Percentiles rank a stretch among this genome's conserved stretches.
These are phyloP conservation scores for Campylorhamphus procurvoides DNA, from an alignment of 2,113 vertebrate genomes.

Conservation along the genomic window DNA sequence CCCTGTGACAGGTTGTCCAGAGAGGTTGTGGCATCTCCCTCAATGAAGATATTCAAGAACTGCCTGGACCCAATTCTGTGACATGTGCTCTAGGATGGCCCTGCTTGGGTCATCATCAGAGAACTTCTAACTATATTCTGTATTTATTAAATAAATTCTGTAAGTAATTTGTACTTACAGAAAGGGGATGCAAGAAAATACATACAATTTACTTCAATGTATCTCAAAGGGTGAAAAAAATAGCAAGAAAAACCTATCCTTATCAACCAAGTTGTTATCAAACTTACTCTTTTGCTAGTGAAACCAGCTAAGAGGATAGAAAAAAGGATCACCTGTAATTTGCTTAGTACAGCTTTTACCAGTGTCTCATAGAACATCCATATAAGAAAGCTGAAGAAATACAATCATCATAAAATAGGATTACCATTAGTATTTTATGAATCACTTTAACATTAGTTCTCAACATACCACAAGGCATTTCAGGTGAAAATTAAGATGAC, in stretches of 20 bases:
- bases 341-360: background rate
- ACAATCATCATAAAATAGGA: background rate
- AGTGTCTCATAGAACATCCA: background rate
- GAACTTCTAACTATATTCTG: background rate
- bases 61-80: background rate
- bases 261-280: background rate
- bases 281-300: background rate
- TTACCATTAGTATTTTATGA: background rate
- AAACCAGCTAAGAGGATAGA: background rate
- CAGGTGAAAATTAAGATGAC: background rate
- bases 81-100: background rate
- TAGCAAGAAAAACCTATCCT: accelerated
- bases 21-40: too few species aligned
- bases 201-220: background rate
- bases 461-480: background rate
- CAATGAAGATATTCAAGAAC: background rate
- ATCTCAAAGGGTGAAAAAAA: background rate
- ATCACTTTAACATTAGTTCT: background rate
- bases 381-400: background rate
- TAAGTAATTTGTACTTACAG: background rate
- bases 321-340: background rate
- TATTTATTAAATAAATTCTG: background rate
- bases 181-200: background rate
- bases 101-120: background rate
- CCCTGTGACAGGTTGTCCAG: background rate